Evolutionary conservation across 2,797 vertebrate genomes (phyloP), one percentile per base, ranked within the genome.

Genomic region (Fistularia commersonii): DNA sequence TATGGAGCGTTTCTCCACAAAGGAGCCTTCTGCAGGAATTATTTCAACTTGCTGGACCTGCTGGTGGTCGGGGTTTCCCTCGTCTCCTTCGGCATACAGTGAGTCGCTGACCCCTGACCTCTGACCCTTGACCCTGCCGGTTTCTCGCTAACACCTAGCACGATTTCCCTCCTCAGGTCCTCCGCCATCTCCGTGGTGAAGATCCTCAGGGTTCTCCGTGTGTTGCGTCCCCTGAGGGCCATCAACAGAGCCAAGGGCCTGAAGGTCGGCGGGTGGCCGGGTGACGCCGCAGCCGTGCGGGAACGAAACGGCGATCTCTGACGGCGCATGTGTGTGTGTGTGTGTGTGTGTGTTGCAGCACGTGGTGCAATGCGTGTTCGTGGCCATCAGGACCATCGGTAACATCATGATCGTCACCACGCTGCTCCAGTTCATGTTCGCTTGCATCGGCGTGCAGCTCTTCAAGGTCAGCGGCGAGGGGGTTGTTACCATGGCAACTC

Each of bases 391-490:
- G 81, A 99, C 97, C 15, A 99, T 99, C 3, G 97, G 97, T 48
- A 99, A 99, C 88, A 99, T 99, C 87, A 99, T 99, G 96, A 98
- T 99, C 6, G 97, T 99, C 73, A 99, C 97, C 64, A 98, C 97
- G 5, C 91, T 99, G 64, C 94, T 99, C 40, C 97, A 99, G 86
- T 99, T 99, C 82, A 99, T 99, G 97, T 99, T 99, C 34, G 97
- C 97, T 46, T 99, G 97, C 62, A 99, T 99, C 2, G 97, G 97
- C 1, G 97, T 99, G 66, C 97, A 99, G 83, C 87, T 99, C 4
- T 99, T 99, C 80, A 99, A 99, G 96, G 97, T 99, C 74, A 80
- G 43, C 12, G n/a, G 12, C 8, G 23, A 57, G n/a, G n/a, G n/a
- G n/a, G n/a, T n/a, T n/a, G n/a, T n/a, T n/a, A n/a, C n/a, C n/a